Conservation (phyloP, 2,888 invertebrate genomes). For the Notodonta ziczac region DNA sequence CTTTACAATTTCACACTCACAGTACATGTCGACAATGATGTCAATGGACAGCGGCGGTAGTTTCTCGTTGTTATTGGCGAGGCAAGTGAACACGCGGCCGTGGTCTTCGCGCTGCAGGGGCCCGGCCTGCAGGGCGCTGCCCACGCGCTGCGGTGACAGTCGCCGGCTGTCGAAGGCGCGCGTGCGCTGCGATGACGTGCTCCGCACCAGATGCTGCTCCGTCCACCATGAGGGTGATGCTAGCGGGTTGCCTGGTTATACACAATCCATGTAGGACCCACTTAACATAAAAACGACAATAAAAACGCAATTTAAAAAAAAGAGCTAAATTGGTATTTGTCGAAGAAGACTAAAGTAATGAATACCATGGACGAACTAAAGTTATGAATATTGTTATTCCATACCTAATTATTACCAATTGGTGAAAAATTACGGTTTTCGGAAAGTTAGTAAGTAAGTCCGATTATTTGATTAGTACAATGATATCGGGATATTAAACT, state of each 20-base stretch:
- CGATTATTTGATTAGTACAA: too few species aligned
- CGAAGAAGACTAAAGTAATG: too few species aligned
- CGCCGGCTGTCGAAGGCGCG: background rate
- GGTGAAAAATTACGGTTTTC: too few species aligned
- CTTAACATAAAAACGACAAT: background rate
- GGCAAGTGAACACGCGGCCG: conserved; percentile 86
- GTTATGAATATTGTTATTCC: too few species aligned
- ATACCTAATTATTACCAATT: too few species aligned
- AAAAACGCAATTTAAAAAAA: too few species aligned
- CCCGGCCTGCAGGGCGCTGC: conserved; percentile 86
- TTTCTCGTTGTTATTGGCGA: conserved; percentile 88
- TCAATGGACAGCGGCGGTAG: conserved; percentile 87
- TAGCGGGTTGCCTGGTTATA: conserved; percentile 85
- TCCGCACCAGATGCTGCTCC: conserved; percentile 86
- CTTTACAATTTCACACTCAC: conserved; percentile 76
- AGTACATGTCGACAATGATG: conserved; percentile 87
- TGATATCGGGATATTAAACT: too few species aligned
- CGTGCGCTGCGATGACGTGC: conserved; percentile 75
- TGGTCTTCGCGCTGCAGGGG: conserved; percentile 87
- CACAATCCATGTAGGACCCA: background rate
- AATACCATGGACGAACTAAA: too few species aligned
- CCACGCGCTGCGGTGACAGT: conserved; percentile 86
- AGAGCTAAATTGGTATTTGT: too few species aligned
- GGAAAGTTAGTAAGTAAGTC: too few species aligned
- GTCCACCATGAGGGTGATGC: conserved; percentile 88